Evolutionary conservation across 2,113 vertebrate genomes (phyloP).

Genomic region (Acanthochromis polyacanthus): DNA sequence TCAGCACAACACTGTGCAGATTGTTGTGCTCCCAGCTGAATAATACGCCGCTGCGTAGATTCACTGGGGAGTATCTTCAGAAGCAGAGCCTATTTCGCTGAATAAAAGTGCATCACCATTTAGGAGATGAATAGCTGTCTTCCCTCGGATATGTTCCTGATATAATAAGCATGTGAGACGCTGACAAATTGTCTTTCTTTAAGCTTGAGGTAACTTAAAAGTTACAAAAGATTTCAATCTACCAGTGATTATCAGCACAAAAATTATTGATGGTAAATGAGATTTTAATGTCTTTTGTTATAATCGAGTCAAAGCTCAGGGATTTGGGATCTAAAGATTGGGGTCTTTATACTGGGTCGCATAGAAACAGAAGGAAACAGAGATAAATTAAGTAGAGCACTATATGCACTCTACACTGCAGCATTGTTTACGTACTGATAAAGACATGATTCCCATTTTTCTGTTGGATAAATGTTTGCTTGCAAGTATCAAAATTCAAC

Average conservation of each 20-base stretch:
- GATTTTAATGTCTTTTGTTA: not conserved
- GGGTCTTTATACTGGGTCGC: not conserved
- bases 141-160: not conserved
- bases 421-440: conserved; percentile 24
- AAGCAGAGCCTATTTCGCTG: conserved; percentile 13
- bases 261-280: conserved; percentile 1
- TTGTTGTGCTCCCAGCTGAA: conserved; percentile 7
- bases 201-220: not conserved
- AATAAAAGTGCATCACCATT: conserved; percentile 28
- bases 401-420: not conserved
- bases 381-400: not conserved
- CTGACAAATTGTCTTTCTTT: not conserved
- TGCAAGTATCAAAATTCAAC: not conserved
- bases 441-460: conserved; percentile 17
- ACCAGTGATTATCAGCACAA: not conserved
- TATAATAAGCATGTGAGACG: conserved; percentile 16
- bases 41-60: conserved; percentile 13
- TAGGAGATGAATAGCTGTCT: conserved; percentile 1
- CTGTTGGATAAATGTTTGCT: conserved; percentile 9
- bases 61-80: conserved; percentile 13
- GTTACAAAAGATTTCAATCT: conserved; percentile 15
- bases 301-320: not conserved
- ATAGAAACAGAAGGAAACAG: conserved; percentile 7
- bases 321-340: not conserved
- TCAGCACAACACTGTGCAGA: not conserved